phyloP scores from a whole-genome alignment of 2,888 invertebrate genomes.

The Nymphalis polychloros region DNA sequence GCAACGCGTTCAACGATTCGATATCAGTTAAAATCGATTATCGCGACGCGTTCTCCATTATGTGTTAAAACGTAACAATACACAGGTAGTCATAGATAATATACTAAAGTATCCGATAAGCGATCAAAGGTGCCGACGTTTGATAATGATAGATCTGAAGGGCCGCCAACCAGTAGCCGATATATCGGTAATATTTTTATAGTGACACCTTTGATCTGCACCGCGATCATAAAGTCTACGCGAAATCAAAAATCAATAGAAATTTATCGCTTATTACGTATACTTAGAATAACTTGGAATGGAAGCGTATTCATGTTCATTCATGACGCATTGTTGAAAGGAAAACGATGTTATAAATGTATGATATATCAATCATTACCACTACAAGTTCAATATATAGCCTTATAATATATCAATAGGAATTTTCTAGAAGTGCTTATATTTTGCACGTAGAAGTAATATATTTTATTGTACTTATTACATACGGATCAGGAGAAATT shows the following conservation, averaged over 20 bases:
- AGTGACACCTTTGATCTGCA: conserved; percentile 56
- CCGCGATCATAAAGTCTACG: conserved; percentile 43
- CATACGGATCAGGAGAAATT: too few relatives aligned
- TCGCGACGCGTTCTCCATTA: conserved; percentile 49
- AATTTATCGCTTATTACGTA: conserved; percentile 20
- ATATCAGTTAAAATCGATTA: conserved; percentile 43
- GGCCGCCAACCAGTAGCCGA: conserved; percentile 62
- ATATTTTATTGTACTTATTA: too few relatives aligned
- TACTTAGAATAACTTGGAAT: not conserved
- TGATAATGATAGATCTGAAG: conserved; percentile 61
- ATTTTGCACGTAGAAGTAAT: too few relatives aligned
- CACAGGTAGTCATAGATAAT: conserved; percentile 66
- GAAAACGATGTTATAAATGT: not conserved
- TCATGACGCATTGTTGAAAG: not conserved
- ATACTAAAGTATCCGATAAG: conserved; percentile 63
- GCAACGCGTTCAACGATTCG: conserved; percentile 17
- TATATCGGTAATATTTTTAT: conserved; percentile 59
- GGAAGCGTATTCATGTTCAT: not conserved
- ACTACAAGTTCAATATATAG: too few relatives aligned
- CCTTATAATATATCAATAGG: too few relatives aligned
- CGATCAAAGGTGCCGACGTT: conserved; percentile 59
- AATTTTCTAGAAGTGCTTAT: too few relatives aligned
- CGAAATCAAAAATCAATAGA: conserved; percentile 38
- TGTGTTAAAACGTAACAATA: conserved; percentile 58
- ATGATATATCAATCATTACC: too few relatives aligned